These are phyloP conservation scores for Macroglossus sobrinus DNA, from an alignment of 2,113 vertebrate species.

Conservation along the genomic window DNA sequence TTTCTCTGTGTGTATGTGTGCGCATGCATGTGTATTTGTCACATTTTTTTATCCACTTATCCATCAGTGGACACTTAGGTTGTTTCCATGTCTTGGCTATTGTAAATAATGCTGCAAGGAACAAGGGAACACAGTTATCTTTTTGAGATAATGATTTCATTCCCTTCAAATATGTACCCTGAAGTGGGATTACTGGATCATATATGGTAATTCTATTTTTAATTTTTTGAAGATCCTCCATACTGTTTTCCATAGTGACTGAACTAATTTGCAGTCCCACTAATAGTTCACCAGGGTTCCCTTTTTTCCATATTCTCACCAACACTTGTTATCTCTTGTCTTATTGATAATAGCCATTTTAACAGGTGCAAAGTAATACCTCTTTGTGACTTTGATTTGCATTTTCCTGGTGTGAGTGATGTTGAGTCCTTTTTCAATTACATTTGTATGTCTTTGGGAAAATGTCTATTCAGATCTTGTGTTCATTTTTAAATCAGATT, in stretches of 20 bases:
- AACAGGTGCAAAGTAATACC: not conserved
- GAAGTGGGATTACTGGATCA: not conserved
- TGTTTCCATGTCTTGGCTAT: not conserved
- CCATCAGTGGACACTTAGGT: not conserved
- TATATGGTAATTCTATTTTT: not conserved
- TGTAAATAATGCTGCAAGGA: not conserved
- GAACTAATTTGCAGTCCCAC: not conserved
- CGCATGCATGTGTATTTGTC: not conserved
- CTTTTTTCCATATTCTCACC: not conserved
- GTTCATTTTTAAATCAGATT: not conserved
- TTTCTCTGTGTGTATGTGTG: not conserved
- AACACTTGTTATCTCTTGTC: not conserved
- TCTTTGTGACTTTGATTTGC: not conserved
- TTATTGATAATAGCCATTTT: not conserved
- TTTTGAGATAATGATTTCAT: not conserved
- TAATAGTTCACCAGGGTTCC: not conserved
- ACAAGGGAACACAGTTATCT: not conserved
- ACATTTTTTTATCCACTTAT: not conserved
- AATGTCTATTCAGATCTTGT: not conserved
- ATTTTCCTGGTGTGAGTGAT: not conserved
- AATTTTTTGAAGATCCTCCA: not conserved
- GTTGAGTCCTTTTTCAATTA: not conserved
- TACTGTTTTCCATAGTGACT: not conserved
- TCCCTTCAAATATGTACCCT: not conserved
- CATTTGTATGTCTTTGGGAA: not conserved